These are phyloP conservation scores for Istiophorus platypterus DNA, from an alignment of 2,113 vertebrate species.

Conservation along the genomic window DNA sequence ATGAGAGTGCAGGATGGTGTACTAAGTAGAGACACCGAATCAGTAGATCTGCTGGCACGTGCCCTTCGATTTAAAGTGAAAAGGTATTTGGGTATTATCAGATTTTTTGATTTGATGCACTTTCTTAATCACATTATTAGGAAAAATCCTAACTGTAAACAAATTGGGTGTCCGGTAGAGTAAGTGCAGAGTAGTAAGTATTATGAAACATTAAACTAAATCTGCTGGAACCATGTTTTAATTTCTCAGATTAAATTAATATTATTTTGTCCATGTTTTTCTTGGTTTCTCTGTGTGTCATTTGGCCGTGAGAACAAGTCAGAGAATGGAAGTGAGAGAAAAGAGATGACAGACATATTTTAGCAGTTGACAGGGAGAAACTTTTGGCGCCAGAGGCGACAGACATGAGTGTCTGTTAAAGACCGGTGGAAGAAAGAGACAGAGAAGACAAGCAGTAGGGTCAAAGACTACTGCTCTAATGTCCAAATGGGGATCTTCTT, in stretches of 20 bases:
- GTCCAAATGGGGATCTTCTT: constrained; percentile 74
- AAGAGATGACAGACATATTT: constrained; percentile 54
- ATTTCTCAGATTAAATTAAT: constrained; percentile 12
- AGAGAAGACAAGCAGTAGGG: constrained; percentile 69
- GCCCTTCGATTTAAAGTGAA: neutral
- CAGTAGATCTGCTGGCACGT: neutral
- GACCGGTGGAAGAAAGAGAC: constrained; percentile 58
- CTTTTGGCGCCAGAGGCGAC: constrained; percentile 72
- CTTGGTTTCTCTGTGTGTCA: constrained; percentile 6
- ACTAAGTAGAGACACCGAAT: neutral
- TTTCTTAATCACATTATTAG: neutral
- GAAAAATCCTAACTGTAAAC: neutral
- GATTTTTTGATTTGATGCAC: constrained; percentile 1
- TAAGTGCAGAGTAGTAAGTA: neutral
- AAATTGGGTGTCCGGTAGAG: neutral
- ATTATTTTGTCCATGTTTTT: neutral
- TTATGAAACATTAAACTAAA: constrained; percentile 12
- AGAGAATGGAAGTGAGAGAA: constrained; percentile 25
- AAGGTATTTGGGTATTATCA: neutral
- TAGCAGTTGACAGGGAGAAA: constrained; percentile 44
- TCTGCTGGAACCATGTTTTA: constrained; percentile 13
- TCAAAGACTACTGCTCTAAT: constrained; percentile 75
- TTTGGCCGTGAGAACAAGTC: constrained; percentile 27
- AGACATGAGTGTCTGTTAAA: constrained; percentile 69
- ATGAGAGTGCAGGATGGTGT: neutral